phyloP scores from a whole-genome alignment of 2,888 invertebrate species.

The Acleris literana region DNA sequence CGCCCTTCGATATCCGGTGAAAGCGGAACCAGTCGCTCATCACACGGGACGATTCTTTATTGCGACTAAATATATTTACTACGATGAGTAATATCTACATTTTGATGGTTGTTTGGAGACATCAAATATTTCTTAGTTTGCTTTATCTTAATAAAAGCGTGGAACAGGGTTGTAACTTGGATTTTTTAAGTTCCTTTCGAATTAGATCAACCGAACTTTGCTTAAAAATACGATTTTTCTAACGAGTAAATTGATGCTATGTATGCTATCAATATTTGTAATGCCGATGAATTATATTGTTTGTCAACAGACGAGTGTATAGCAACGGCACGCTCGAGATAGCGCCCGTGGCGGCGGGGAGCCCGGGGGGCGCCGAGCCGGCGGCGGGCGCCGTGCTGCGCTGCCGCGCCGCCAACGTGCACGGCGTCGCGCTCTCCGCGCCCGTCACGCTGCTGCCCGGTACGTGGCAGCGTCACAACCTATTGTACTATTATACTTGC shows the following conservation, averaged over 20 bases:
- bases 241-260: no score
- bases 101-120: no score
- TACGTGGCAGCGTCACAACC: slow-evolving; percentile 49
- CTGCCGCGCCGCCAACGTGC: slow-evolving; percentile 89
- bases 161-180: no score
- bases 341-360: slow-evolving; percentile 43
- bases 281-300: background rate
- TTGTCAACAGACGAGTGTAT: slow-evolving; percentile 48
- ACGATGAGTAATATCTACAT: no score
- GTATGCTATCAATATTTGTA: no score
- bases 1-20: slow-evolving; percentile 22
- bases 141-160: no score
- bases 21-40: slow-evolving; percentile 12
- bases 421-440: slow-evolving; percentile 89
- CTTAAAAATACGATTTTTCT: no score
- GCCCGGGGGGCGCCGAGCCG: slow-evolving; percentile 35
- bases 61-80: background rate
- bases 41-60: background rate
- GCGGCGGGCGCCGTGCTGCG: slow-evolving; percentile 61
- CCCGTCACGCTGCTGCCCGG: slow-evolving; percentile 90
- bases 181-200: no score
- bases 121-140: no score
- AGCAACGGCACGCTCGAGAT: slow-evolving; percentile 67
- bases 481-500: no score
- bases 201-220: no score